Base-by-base conservation (phyloP, 53 echinoderm and acorn worm species). In the Paracentrotus lividus region DNA sequence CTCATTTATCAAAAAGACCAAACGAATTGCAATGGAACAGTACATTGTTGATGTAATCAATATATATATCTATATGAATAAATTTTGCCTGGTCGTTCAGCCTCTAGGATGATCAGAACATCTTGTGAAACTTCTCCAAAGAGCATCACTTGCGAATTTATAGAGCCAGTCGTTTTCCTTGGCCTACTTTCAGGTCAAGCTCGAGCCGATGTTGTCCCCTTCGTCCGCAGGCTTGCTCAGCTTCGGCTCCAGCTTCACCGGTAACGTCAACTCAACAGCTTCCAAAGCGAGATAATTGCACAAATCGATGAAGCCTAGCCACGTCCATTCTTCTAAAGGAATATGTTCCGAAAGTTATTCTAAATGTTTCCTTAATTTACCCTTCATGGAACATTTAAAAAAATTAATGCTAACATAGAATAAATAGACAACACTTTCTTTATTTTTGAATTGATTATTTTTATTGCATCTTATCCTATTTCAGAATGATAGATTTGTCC, bases 131-230 rank as follows among this genome's bases (percentile, higher is more conserved):
- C 47, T 14, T 0, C 5, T 8, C 29, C 6, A 21, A 31, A 49
- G 85, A 14, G 36, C 72, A 67, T 33, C 67, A 67, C 33, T 33
- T 67, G 32, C 12, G 67, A 67, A 0, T 67, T 8, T 72, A n/a
- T n/a, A n/a, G 85, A 29, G 12, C 51, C 20, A 3, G 5, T 40
- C 2, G 7, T 85, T 85, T 47, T 27, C 84, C 85, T 85, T 85
- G 85, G 85, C 49, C 85, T 45, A 85, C 85, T 51, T 85, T 85
- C 85, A 85, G 85, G 85, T 85, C 85, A 85, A 49, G 38, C 72
- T 72, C 72, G 36, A 72, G 72, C 72, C 16, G 12, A 72, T 18
- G 18, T 72, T 67, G 33, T 67, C 32, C 36, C 40, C 18, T 20
- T 72, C 72, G 18, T 40, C 20, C 72, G 18, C 36, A 72, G n/a